phyloP scores from a whole-genome alignment of 1,140 invertebrate genomes.

The Delia radicum region DNA sequence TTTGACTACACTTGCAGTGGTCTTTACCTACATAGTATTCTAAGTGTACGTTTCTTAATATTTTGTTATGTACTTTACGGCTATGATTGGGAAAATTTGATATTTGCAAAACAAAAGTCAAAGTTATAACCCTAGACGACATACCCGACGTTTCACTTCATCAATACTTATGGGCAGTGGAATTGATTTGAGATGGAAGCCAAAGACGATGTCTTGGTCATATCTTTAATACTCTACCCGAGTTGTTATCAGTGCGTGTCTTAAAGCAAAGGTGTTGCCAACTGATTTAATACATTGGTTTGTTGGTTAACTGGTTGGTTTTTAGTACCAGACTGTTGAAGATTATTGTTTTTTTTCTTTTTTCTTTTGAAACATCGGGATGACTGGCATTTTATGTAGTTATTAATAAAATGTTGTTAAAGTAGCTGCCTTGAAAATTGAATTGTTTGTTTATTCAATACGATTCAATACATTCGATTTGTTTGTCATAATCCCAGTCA shows the following conservation, averaged over 20 bases:
- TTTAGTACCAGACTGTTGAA: neutral
- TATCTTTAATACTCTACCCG: neutral
- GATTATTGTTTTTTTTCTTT: neutral
- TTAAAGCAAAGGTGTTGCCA: slow-evolving; percentile 15
- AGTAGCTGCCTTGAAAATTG: slow-evolving; percentile 16
- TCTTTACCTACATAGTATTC: too few relatives aligned
- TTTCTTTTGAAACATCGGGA: neutral
- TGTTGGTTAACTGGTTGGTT: neutral
- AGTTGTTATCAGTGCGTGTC: slow-evolving; percentile 20
- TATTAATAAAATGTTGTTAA: slow-evolving; percentile 23
- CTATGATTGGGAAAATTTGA: too few relatives aligned
- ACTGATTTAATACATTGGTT: slow-evolving; percentile 9
- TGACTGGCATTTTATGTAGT: slow-evolving; percentile 21
- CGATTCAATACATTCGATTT: neutral
- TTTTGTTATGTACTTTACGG: too few relatives aligned
- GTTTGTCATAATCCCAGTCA: neutral
- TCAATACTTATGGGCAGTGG: neutral
- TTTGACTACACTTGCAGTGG: too few relatives aligned
- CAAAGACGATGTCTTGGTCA: neutral
- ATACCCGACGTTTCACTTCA: neutral
- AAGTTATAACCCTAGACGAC: too few relatives aligned
- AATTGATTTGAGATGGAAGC: neutral
- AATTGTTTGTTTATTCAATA: slow-evolving; percentile 1
- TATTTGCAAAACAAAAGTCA: too few relatives aligned
- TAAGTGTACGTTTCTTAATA: too few relatives aligned